Percentiles rank a stretch among this genome's conserved stretches.
Conservation (phyloP, 1,140 invertebrate genomes). For the silkworm (Bombyx mori) region ASM3026992v2 NC_085126.1:7506501-7507000, state of each 20-base stretch:
- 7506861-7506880: slow-evolving; percentile 47
- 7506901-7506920: slow-evolving; percentile 32
- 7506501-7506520: slow-evolving; percentile 53
- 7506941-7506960: slow-evolving; percentile 27
- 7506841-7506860: slow-evolving; percentile 53
- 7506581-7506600: slow-evolving; percentile 5
- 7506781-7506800: slow-evolving; percentile 64
- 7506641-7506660: slow-evolving; percentile 13
- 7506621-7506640: slow-evolving; percentile 14
- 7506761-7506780: slow-evolving; percentile 45
- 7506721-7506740: slow-evolving; percentile 27
- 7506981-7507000: slow-evolving; percentile 19
- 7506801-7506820: slow-evolving; percentile 64
- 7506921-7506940: slow-evolving; percentile 25
- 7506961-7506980: slow-evolving; percentile 13
- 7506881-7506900: slow-evolving; percentile 57
- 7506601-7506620: slow-evolving; percentile 1
- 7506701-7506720: slow-evolving; percentile 21
- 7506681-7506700: slow-evolving; percentile 21
- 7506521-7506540: slow-evolving; percentile 39
- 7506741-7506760: slow-evolving; percentile 33
- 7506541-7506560: slow-evolving; percentile 17
- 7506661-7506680: slow-evolving; percentile 9
- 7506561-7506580: slow-evolving; percentile 26
- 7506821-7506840: slow-evolving; percentile 63